Base-by-base conservation (phyloP, 2,797 vertebrate species). In the Numenius phaeopus region DNA sequence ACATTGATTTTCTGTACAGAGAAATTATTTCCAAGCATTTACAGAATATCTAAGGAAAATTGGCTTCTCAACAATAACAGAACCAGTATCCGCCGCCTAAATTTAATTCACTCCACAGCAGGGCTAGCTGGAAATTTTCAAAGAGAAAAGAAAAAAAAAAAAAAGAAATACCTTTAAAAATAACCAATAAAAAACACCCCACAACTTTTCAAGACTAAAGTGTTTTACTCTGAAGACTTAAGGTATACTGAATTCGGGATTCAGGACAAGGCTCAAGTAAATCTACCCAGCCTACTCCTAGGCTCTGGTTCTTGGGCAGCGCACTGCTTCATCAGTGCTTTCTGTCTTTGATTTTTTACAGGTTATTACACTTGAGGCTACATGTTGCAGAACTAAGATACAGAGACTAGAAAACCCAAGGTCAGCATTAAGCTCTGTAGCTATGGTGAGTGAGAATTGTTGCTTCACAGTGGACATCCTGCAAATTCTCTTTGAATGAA, bases 131-230 rank as follows among this genome's bases (percentile, higher is more conserved):
- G 14, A 94, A 79, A 59, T 55, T 37, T 75, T 72, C 22, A 37
- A 30, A 79, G 37, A 34, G 2, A 20, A 21, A 49, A 39, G 34
- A 37, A 37, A 37, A 37, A 37, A 37, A n/a, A 37, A 5, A 39
- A 7, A 2, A 54, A 26, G 4, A 18, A 16, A 3, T 0, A 26
- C 10, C 58, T 44, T 10, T 23, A 69, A 89, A 80, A 18, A 0
- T 5, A 40, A 62, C 6, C 4, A 82, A 12, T 1, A 24, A 49
- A 22, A 49, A 24, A 9, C 15, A 61, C 17, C 9, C 30, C 49
- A 14, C 14, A 69, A 5, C 22, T 83, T 80, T 61, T 37, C 26
- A 77, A 18, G 27, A 66, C 40, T 78, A 17, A 23, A 19, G 5
- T 17, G 15, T 13, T 80, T 88, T 83, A 83, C 18, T 50, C 40